Evolutionary conservation across 2,888 invertebrate genomes (phyloP).

Genomic region (Polydrusus tereticollis): DNA sequence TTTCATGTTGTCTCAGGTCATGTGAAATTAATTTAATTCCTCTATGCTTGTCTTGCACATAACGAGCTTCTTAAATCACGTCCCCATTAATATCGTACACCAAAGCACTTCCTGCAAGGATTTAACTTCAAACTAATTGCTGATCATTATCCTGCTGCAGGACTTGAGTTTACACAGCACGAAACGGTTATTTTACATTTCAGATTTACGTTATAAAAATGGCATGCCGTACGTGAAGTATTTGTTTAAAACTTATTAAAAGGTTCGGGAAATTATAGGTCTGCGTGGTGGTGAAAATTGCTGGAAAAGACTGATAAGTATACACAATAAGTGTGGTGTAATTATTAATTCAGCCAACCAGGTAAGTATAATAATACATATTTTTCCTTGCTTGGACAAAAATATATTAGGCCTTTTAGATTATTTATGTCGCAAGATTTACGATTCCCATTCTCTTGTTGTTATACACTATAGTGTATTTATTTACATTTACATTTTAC

Average conservation of each 20-base stretch:
- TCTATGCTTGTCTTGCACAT: neutral
- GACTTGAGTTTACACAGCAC: constrained; percentile 28
- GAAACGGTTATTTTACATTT: constrained; percentile 35
- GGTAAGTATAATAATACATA: neutral
- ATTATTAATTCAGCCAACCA: neutral
- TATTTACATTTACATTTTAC: too few relatives aligned
- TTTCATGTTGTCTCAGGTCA: neutral
- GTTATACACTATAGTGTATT: too few relatives aligned
- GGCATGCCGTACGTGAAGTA: constrained; percentile 7
- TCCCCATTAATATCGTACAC: constrained; percentile 19
- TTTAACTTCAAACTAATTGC: constrained; percentile 35
- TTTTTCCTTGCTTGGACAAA: too few relatives aligned
- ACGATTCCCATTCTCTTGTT: too few relatives aligned
- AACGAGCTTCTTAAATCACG: constrained; percentile 26
- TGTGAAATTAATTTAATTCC: constrained; percentile 12
- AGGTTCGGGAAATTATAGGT: neutral
- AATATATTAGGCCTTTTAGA: too few relatives aligned
- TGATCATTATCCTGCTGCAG: constrained; percentile 34
- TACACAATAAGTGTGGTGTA: neutral
- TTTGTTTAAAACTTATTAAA: constrained; percentile 20
- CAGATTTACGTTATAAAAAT: constrained; percentile 27
- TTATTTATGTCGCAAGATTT: too few relatives aligned
- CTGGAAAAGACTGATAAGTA: neutral
- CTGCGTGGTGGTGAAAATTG: constrained; percentile 5
- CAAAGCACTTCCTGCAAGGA: constrained; percentile 28